Evolutionary conservation across 2,797 vertebrate genomes (phyloP).

Genomic region (Coluber constrictor): DNA sequence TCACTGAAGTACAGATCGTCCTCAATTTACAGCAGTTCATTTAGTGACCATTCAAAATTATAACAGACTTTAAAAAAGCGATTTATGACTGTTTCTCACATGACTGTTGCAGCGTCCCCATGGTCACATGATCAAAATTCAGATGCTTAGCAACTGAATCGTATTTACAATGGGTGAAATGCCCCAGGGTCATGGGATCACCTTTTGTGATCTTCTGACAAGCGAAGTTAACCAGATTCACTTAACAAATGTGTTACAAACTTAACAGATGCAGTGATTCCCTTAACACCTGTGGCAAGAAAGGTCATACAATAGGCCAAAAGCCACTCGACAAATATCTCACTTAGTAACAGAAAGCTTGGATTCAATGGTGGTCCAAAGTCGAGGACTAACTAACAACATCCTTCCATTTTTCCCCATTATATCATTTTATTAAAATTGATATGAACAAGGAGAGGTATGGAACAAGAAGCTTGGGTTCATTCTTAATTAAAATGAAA

Average conservation of each 20-base stretch:
- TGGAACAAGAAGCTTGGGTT: not conserved
- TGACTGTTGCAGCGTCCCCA: no score
- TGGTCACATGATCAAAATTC: no score
- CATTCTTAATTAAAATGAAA: not conserved
- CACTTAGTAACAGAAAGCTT: not conserved
- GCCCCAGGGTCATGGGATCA: not conserved
- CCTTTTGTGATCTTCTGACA: not conserved
- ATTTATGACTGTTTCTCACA: no score
- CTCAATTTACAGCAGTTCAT: no score
- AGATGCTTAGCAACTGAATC: no score
- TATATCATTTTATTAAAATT: accelerated
- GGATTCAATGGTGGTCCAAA: not conserved
- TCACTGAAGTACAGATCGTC: not conserved
- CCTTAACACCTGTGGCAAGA: not conserved
- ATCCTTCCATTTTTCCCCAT: not conserved
- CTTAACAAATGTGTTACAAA: not conserved
- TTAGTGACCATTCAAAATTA: no score
- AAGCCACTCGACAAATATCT: not conserved
- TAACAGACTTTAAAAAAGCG: no score
- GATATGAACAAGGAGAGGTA: not conserved
- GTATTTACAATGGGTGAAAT: no score
- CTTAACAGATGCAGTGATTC: not conserved
- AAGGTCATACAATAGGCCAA: not conserved
- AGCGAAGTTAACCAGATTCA: not conserved
- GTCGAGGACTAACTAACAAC: not conserved